Conservation (phyloP, 2,797 vertebrate species). For the Geotria australis region DNA sequence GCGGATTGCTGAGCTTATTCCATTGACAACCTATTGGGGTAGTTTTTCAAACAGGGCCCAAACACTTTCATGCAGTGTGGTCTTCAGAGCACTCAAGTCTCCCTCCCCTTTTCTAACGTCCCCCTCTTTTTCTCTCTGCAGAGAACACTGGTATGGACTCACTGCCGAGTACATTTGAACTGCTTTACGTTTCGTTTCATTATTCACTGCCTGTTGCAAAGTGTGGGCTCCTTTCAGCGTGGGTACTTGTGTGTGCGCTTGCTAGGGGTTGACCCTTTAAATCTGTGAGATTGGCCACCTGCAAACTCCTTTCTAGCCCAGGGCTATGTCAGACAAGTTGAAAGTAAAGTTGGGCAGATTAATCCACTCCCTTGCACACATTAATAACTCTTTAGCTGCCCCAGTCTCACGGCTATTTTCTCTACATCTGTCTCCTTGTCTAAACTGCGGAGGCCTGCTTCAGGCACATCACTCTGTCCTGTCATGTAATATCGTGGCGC, state of each 20-base stretch:
- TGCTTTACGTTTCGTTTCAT: not conserved
- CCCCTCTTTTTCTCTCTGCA: not conserved
- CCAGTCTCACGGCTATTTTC: not conserved
- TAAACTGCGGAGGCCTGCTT: no score
- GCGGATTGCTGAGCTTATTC: not conserved
- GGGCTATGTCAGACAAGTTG: slow-evolving; percentile 1
- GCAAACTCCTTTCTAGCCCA: not conserved
- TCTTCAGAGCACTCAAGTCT: not conserved
- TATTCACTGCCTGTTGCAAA: not conserved
- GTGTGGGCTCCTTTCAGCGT: not conserved
- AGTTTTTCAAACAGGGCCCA: not conserved
- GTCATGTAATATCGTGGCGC: no score
- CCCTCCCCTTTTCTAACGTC: not conserved
- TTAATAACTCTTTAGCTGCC: slow-evolving; percentile 37
- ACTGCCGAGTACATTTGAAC: not conserved
- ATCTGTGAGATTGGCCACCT: not conserved
- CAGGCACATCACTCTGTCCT: no score
- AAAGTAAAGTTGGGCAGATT: slow-evolving; percentile 29
- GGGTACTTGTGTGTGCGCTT: not conserved
- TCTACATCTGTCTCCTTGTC: not conserved
- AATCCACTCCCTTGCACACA: slow-evolving; percentile 35
- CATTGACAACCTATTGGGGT: not conserved
- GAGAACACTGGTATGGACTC: not conserved
- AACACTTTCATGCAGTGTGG: not conserved
- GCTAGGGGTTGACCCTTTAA: not conserved